Evolutionary conservation across 2,888 invertebrate species (phyloP).

Genomic region (Catotricha subobsoleta): DNA sequence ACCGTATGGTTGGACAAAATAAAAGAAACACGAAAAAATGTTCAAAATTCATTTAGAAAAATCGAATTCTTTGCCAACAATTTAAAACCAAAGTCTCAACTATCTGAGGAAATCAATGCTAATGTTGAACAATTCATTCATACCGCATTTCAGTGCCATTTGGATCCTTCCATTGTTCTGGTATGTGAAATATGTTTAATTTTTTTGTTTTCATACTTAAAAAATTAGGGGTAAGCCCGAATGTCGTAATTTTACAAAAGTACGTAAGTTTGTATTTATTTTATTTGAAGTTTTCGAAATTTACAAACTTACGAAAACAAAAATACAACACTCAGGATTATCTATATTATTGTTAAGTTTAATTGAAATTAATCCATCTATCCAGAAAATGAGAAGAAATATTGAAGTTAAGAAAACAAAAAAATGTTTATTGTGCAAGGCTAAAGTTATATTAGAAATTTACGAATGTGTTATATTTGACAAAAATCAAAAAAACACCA

Average conservation of each 20-base stretch:
- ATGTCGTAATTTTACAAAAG: no score
- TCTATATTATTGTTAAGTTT: no score
- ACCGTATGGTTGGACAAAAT: slow-evolving; percentile 20
- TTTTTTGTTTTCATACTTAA: no score
- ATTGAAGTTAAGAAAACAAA: no score
- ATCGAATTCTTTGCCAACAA: slow-evolving; percentile 17
- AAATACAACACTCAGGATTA: no score
- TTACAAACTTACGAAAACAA: no score
- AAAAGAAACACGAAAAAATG: slow-evolving; percentile 9
- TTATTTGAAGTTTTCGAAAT: background rate
- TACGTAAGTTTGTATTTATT: no score
- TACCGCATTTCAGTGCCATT: slow-evolving; percentile 24
- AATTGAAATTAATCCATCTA: no score
- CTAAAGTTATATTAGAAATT: slow-evolving; percentile 27
- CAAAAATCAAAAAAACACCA: slow-evolving; percentile 15
- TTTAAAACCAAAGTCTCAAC: slow-evolving; percentile 16
- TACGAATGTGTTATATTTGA: slow-evolving; percentile 40
- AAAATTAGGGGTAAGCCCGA: no score
- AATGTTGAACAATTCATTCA: slow-evolving; percentile 18
- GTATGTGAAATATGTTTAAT: background rate
- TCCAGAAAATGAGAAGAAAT: no score
- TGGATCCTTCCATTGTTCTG: slow-evolving; percentile 12
- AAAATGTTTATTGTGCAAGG: slow-evolving; percentile 27
- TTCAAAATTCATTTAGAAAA: slow-evolving; percentile 16
- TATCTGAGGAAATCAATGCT: slow-evolving; percentile 11